Evolutionary conservation across 2,888 invertebrate genomes (phyloP).

Genomic region (Bombylius discolor): DNA sequence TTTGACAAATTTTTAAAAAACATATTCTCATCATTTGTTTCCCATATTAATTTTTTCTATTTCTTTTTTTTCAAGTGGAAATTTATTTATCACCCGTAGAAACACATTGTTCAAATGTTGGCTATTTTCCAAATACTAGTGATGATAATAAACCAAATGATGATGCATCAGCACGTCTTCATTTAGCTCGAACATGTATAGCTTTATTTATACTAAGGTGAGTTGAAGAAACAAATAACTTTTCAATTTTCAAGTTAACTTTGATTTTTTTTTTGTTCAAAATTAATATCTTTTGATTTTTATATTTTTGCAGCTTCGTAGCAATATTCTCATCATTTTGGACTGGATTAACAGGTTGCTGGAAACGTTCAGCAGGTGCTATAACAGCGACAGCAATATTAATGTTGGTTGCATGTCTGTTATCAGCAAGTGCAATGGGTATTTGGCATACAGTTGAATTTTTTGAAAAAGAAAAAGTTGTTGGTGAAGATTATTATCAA

Average conservation of each 20-base stretch:
- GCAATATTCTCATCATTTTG: constrained; percentile 88
- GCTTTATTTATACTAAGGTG: constrained; percentile 72
- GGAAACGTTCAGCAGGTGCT: constrained; percentile 87
- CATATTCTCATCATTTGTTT: too few species aligned
- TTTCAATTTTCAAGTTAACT: constrained; percentile 9
- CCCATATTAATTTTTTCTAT: background rate
- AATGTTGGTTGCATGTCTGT: constrained; percentile 50
- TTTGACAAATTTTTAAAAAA: too few species aligned
- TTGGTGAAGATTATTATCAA: constrained; percentile 83
- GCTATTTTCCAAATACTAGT: constrained; percentile 61
- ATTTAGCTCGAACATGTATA: constrained; percentile 85
- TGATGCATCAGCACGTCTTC: constrained; percentile 71
- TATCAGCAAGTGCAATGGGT: constrained; percentile 90
- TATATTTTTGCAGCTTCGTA: constrained; percentile 53
- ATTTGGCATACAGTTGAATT: constrained; percentile 94
- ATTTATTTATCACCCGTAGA: constrained; percentile 85
- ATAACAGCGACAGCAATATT: constrained; percentile 82
- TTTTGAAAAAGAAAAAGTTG: constrained; percentile 86
- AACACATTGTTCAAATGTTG: constrained; percentile 88
- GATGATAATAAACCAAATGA: constrained; percentile 28
- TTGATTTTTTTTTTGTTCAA: background rate
- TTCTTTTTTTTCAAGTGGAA: constrained; percentile 43
- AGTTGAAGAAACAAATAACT: background rate
- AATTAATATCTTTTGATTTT: background rate
- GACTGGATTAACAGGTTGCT: constrained; percentile 93